phyloP scores from a whole-genome alignment of 2,113 vertebrate species.

The Cettia cetti region DNA sequence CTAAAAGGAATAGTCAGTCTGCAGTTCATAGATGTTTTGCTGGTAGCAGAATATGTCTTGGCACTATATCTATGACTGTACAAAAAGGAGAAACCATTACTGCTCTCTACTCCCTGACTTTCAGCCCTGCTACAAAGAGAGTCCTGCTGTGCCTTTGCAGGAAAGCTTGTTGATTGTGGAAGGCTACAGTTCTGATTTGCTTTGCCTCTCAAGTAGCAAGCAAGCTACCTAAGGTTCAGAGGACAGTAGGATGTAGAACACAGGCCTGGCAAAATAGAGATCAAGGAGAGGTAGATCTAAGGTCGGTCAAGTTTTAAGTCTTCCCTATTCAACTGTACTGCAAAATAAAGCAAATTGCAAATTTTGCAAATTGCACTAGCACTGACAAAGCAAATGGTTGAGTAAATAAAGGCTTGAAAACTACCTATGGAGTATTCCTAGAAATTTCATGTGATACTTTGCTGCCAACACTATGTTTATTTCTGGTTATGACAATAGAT shows the following conservation, averaged over 20 bases:
- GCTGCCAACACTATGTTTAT: not conserved
- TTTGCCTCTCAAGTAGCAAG: not conserved
- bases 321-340: not conserved
- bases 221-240: not conserved
- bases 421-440: not conserved
- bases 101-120: not conserved
- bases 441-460: not conserved
- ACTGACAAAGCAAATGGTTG: not conserved
- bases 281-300: not conserved
- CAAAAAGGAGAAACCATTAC: not conserved
- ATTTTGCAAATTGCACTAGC: not conserved
- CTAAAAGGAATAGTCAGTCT: not conserved
- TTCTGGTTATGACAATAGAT: not conserved
- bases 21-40: not conserved
- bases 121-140: not conserved
- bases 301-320: not conserved
- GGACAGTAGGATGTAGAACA: not conserved
- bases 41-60: not conserved
- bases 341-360: not conserved
- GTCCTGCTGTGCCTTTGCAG: not conserved
- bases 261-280: not conserved
- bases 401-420: not conserved
- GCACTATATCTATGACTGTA: accelerated
- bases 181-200: not conserved
- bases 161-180: not conserved